Evolutionary conservation across 2,113 vertebrate species (phyloP).

Genomic region (Saguinus midas): DNA sequence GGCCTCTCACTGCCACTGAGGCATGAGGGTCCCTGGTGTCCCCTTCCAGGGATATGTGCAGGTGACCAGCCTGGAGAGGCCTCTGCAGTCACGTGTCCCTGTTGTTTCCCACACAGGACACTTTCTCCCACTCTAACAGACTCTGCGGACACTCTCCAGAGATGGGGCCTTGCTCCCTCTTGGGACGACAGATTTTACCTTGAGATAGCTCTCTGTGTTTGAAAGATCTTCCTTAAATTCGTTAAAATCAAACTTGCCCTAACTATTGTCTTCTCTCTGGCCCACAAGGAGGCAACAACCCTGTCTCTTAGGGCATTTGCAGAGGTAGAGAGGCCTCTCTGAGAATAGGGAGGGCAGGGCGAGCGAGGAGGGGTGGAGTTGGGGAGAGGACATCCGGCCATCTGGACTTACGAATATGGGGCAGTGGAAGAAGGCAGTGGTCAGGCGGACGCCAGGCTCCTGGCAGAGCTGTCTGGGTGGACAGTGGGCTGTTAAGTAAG

Average conservation of each 20-base stretch:
- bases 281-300: not conserved
- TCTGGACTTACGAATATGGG: not conserved
- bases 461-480: not conserved
- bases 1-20: not conserved
- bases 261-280: not conserved
- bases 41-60: not conserved
- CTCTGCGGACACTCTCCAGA: rapidly evolving
- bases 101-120: not conserved
- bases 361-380: rapidly evolving
- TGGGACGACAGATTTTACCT: not conserved
- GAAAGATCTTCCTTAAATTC: not conserved
- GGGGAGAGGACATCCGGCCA: not conserved
- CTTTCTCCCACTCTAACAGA: not conserved
- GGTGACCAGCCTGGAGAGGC: not conserved
- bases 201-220: not conserved
- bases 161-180: not conserved
- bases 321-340: not conserved
- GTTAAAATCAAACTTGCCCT: not conserved
- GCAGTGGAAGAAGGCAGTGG: not conserved
- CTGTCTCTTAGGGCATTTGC: not conserved
- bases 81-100: not conserved
- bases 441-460: not conserved
- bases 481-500: not conserved
- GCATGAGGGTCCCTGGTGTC: not conserved
- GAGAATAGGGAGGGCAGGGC: too few relatives aligned